Evolutionary conservation across 2,113 vertebrate genomes (phyloP).

Genomic region (Trochalopteron elliotii): DNA sequence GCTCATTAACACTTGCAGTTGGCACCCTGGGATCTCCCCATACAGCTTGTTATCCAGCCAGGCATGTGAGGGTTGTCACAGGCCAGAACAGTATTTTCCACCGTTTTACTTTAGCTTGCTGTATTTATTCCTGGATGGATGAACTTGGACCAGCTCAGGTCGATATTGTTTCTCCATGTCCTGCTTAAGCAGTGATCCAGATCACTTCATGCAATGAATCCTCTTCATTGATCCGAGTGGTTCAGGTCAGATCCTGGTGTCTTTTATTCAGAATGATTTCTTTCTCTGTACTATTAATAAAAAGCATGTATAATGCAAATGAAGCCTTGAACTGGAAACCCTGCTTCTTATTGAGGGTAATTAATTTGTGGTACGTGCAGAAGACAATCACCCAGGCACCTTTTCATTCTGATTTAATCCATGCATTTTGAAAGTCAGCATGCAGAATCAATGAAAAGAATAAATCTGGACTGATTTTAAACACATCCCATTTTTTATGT

Average conservation of each 20-base stretch:
- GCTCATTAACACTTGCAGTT: not conserved
- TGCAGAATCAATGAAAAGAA: not conserved
- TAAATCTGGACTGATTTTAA: not conserved
- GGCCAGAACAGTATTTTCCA: not conserved
- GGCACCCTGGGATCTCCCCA: not conserved
- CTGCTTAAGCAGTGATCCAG: not conserved
- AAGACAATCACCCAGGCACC: not conserved
- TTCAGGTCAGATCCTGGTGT: not conserved
- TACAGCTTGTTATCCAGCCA: not conserved
- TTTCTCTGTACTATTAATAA: not conserved
- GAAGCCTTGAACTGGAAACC: not conserved
- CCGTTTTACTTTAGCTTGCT: not conserved
- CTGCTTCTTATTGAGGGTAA: not conserved
- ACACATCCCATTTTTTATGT: not conserved
- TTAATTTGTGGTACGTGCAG: not conserved
- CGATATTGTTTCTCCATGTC: not conserved
- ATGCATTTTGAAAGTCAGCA: not conserved
- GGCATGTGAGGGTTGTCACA: not conserved
- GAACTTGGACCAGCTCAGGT: not conserved
- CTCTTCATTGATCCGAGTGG: not conserved
- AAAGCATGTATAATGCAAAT: not conserved
- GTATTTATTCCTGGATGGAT: not conserved
- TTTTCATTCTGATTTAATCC: constrained; percentile 15
- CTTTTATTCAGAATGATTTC: not conserved
- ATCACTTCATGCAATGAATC: not conserved